These are phyloP conservation scores for Myotis daubentonii DNA, from an alignment of 2,797 vertebrate genomes.

Conservation along the genomic window DNA sequence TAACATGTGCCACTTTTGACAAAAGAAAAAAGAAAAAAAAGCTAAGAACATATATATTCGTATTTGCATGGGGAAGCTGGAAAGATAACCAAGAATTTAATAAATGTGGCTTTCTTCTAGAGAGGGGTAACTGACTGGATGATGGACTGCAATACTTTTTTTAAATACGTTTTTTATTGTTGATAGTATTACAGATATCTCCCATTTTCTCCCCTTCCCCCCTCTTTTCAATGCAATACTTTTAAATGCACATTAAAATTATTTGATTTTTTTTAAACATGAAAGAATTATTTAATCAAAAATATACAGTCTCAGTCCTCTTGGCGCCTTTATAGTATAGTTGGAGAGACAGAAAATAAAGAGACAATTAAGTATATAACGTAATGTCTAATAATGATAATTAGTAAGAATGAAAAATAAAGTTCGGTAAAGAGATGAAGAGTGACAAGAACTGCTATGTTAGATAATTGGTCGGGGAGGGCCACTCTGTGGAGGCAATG, in stretches of 20 bases:
- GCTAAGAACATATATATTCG: neutral
- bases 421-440: neutral
- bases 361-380: neutral
- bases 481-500: neutral
- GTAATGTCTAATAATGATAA: neutral
- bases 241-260: neutral
- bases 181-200: too few species aligned
- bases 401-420: conserved; percentile 1
- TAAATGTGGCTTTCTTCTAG: neutral
- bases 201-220: too few species aligned
- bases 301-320: neutral
- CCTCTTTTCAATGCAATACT: neutral
- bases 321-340: neutral
- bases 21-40: neutral
- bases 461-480: neutral
- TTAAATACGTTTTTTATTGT: too few species aligned
- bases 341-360: neutral
- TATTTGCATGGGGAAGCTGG: neutral
- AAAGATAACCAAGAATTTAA: neutral
- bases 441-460: neutral
- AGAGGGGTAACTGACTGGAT: neutral
- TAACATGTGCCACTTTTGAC: neutral
- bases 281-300: conserved; percentile 4
- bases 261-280: neutral
- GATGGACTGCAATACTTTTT: neutral